These are phyloP conservation scores for Zosterops borbonicus DNA, from an alignment of 2,113 vertebrate genomes.

Conservation along the genomic window DNA sequence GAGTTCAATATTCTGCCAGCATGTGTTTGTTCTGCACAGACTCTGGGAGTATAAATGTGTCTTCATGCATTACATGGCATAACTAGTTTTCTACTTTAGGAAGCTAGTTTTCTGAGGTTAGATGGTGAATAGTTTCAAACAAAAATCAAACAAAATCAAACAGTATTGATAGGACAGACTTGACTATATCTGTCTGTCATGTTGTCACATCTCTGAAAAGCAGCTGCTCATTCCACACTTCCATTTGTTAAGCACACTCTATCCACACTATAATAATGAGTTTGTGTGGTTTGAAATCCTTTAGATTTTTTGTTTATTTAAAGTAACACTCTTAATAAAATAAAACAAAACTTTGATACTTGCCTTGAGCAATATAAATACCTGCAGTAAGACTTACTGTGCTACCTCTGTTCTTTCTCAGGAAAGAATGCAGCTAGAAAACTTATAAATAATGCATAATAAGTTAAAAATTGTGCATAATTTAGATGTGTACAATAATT, in stretches of 20 bases:
- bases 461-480: neutral
- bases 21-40: neutral
- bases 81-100: neutral
- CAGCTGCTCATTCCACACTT: constrained; percentile 40
- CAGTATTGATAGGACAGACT: neutral
- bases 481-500: neutral
- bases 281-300: constrained; percentile 6
- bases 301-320: constrained; percentile 40
- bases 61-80: neutral
- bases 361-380: neutral
- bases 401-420: neutral
- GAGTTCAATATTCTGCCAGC: neutral
- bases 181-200: neutral
- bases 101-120: neutral
- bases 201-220: neutral
- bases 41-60: neutral
- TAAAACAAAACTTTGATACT: constrained; percentile 23
- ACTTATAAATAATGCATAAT: neutral
- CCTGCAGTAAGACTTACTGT: neutral
- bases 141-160: neutral
- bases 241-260: neutral
- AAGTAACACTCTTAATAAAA: constrained; percentile 27
- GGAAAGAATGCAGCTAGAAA: neutral
- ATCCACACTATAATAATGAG: neutral
- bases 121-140: neutral